Percentiles rank a stretch among this genome's conserved stretches.
phyloP scores from a whole-genome alignment of 1,140 invertebrate genomes.

The Pristionchus pacificus region DNA sequence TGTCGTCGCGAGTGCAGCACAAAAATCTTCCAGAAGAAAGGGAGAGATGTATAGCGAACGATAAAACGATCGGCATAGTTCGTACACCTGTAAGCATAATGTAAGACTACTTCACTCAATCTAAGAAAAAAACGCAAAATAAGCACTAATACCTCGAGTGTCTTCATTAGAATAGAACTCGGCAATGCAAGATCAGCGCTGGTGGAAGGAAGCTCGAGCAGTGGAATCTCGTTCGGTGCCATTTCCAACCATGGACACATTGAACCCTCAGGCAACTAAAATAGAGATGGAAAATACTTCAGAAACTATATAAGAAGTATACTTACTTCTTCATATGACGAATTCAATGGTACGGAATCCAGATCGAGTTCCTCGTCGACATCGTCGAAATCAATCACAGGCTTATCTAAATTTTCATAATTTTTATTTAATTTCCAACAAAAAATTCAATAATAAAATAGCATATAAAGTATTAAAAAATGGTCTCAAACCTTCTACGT shows the following conservation, averaged over 20 bases:
- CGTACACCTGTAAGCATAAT: conserved; percentile 28
- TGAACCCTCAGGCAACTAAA: not conserved
- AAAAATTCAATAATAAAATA: not conserved
- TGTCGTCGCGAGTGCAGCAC: conserved; percentile 22
- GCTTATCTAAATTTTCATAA: not conserved
- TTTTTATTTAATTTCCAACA: not conserved
- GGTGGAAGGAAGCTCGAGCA: not conserved
- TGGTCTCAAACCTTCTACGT: not conserved
- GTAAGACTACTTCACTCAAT: not conserved
- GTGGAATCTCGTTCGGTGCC: not conserved
- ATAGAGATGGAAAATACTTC: not conserved
- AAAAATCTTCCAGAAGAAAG: conserved; percentile 37
- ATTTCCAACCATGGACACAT: not conserved
- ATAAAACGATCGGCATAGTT: conserved; percentile 28
- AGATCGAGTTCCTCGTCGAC: not conserved
- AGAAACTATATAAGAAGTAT: no score
- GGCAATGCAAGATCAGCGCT: conserved; percentile 10
- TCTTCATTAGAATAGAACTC: not conserved
- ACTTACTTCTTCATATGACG: not conserved
- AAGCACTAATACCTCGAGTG: not conserved
- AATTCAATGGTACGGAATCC: not conserved
- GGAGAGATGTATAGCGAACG: conserved; percentile 27
- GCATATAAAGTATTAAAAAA: not conserved
- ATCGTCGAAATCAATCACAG: not conserved
- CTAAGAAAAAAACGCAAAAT: no score